phyloP scores from a whole-genome alignment of 2,888 invertebrate species.

The Labia minor region DNA sequence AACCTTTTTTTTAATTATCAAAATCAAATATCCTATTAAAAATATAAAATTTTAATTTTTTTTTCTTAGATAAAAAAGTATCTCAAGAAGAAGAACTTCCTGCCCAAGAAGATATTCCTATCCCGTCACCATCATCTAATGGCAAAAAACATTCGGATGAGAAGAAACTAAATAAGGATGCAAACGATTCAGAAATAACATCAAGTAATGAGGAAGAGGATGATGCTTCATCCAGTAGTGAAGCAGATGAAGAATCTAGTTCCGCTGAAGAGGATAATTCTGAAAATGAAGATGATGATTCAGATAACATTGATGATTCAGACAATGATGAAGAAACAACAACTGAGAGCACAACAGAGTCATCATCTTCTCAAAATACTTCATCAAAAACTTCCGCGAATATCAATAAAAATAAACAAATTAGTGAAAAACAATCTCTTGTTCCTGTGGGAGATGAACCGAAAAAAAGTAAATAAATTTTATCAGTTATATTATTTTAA shows the following conservation, averaged over 20 bases:
- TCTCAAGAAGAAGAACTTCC: too few species aligned
- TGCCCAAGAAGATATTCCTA: conserved; percentile 30
- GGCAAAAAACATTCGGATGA: conserved; percentile 28
- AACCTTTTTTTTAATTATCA: too few species aligned
- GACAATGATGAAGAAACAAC: conserved; percentile 30
- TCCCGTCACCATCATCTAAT: not conserved
- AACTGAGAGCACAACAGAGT: not conserved
- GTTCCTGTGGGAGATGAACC: conserved; percentile 28
- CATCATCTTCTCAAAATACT: not conserved
- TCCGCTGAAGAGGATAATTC: conserved; percentile 46
- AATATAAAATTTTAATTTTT: too few species aligned
- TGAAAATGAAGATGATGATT: conserved; percentile 30
- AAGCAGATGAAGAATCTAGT: conserved; percentile 42
- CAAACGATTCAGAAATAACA: conserved; percentile 30
- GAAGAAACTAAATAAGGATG: conserved; percentile 28
- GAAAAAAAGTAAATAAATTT: conserved; percentile 30
- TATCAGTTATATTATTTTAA: too few species aligned
- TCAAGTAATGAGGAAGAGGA: conserved; percentile 26
- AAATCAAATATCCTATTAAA: too few species aligned
- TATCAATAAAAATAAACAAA: conserved; percentile 23
- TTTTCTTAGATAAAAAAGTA: too few species aligned
- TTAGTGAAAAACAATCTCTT: conserved; percentile 14
- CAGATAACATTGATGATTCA: conserved; percentile 39
- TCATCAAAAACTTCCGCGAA: not conserved
- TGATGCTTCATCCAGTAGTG: conserved; percentile 33